Evolutionary conservation across 2,113 vertebrate species (phyloP).

Genomic region (Pardalotus punctatus): DNA sequence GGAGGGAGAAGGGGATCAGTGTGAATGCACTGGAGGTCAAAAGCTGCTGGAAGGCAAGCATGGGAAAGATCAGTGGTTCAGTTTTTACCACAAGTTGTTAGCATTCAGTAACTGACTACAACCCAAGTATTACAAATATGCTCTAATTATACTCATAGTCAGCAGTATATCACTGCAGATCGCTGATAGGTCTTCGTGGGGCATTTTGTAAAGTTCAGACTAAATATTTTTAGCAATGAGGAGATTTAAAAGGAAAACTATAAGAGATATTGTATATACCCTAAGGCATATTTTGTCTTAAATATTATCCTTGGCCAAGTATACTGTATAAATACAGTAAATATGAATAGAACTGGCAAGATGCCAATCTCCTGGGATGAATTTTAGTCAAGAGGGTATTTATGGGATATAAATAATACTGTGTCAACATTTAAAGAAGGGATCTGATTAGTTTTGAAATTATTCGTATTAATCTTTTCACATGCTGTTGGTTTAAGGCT

Average conservation of each 20-base stretch:
- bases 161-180: conserved; percentile 76
- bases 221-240: conserved; percentile 82
- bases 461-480: conserved; percentile 83
- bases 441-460: conserved; percentile 79
- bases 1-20: conserved; percentile 5
- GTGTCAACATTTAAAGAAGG: conserved; percentile 83
- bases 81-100: conserved; percentile 70
- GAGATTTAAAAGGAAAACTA: conserved; percentile 79
- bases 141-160: conserved; percentile 75
- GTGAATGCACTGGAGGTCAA: conserved; percentile 55
- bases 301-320: conserved; percentile 91
- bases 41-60: conserved; percentile 63
- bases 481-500: conserved; percentile 77
- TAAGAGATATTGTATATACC: conserved; percentile 82
- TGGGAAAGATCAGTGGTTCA: conserved; percentile 76
- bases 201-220: conserved; percentile 75
- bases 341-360: conserved; percentile 86
- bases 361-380: conserved; percentile 79
- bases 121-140: conserved; percentile 82
- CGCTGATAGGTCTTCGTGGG: conserved; percentile 71
- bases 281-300: conserved; percentile 84
- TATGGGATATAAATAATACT: conserved; percentile 89
- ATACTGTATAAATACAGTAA: conserved; percentile 85
- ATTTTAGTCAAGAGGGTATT: conserved; percentile 87
- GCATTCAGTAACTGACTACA: conserved; percentile 66